These are phyloP conservation scores for Gorsachius goisagi DNA, from an alignment of 2,113 vertebrate species.

Conservation along the genomic window DNA sequence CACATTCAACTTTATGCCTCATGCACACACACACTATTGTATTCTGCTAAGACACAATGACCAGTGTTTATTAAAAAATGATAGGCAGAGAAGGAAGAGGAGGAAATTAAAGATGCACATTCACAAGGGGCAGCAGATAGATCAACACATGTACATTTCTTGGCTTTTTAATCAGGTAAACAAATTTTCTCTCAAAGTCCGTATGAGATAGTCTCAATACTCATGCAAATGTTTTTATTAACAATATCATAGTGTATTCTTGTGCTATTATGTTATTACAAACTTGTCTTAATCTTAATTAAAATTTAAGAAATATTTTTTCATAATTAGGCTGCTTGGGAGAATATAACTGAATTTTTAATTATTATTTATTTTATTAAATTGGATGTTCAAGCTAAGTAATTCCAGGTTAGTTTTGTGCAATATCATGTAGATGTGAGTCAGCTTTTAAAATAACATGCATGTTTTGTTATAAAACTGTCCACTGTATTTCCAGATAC, in stretches of 20 bases:
- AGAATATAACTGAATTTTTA: neutral
- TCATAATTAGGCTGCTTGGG: neutral
- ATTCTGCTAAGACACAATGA: neutral
- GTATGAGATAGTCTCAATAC: neutral
- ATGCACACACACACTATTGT: neutral
- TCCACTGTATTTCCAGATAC: fast-evolving
- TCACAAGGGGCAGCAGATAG: neutral
- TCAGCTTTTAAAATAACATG: neutral
- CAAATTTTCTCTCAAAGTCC: neutral
- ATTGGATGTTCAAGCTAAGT: neutral
- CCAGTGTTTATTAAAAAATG: neutral
- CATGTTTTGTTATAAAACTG: neutral
- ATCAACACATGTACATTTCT: neutral
- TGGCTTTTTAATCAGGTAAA: neutral
- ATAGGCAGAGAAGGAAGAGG: neutral
- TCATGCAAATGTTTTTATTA: neutral
- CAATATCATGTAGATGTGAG: neutral
- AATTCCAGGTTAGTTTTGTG: neutral
- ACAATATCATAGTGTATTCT: neutral
- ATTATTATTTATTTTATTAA: neutral
- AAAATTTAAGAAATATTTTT: neutral
- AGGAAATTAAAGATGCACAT: slow-evolving; percentile 5
- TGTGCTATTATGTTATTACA: neutral
- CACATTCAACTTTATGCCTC: neutral
- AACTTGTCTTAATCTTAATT: neutral